Conservation (phyloP, 2,888 invertebrate species). For the Steromphala cineraria region DNA sequence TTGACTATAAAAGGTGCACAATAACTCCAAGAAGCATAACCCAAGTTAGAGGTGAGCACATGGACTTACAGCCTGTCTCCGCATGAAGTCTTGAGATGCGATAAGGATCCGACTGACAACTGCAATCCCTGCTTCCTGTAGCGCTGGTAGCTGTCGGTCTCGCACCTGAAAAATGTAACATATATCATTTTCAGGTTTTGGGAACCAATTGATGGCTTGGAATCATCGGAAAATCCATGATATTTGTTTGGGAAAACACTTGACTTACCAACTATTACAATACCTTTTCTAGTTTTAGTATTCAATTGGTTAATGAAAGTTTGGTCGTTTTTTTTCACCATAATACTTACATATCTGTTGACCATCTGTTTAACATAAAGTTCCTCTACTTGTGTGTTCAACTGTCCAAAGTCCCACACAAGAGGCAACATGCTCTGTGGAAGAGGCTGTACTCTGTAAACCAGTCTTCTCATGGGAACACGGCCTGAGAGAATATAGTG, state of each 20-base stretch:
- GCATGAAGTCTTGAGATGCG: slow-evolving; percentile 64
- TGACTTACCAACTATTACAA: too few relatives aligned
- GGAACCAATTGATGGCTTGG: background rate
- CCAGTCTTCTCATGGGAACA: slow-evolving; percentile 70
- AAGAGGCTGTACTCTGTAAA: slow-evolving; percentile 71
- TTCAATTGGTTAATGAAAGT: too few relatives aligned
- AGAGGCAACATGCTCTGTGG: slow-evolving; percentile 71
- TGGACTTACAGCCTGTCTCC: slow-evolving; percentile 51
- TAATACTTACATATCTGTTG: slow-evolving; percentile 51
- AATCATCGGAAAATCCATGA: background rate
- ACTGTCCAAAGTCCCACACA: slow-evolving; percentile 73
- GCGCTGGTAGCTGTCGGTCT: slow-evolving; percentile 39
- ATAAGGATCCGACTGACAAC: slow-evolving; percentile 56
- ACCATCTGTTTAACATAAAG: slow-evolving; percentile 71
- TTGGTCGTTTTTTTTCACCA: too few relatives aligned
- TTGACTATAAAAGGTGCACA: too few relatives aligned
- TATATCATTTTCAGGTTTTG: background rate
- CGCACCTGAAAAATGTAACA: slow-evolving; percentile 38
- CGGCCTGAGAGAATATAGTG: slow-evolving; percentile 42
- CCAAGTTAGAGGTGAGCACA: background rate
- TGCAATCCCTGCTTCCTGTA: slow-evolving; percentile 32
- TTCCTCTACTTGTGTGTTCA: slow-evolving; percentile 60
- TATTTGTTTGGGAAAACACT: too few relatives aligned
- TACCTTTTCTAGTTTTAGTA: too few relatives aligned
- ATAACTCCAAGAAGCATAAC: background rate